A percentile compares a stretch with the other conserved stretches of the same genome.
These are phyloP conservation scores for Orussus abietinus DNA, from an alignment of 1,140 invertebrate species.

Conservation along the genomic window DNA sequence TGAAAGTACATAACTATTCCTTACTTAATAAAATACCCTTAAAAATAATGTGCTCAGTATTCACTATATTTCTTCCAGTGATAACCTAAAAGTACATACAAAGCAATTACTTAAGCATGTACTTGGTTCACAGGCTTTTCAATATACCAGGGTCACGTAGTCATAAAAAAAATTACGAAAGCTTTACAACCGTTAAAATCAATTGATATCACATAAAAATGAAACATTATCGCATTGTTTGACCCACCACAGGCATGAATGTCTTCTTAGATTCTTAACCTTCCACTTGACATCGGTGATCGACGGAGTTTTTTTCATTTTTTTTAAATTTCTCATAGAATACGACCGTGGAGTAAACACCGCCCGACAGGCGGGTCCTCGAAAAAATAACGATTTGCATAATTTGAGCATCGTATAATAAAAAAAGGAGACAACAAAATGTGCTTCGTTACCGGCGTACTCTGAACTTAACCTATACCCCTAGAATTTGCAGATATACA, in stretches of 20 bases:
- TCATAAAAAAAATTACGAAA: too few species aligned
- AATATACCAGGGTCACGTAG: too few species aligned
- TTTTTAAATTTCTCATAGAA: not conserved
- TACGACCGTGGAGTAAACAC: not conserved
- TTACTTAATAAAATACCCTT: not conserved
- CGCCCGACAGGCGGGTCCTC: not conserved
- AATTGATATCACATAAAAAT: too few species aligned
- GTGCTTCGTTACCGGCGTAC: too few species aligned
- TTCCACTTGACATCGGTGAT: conserved; percentile 3
- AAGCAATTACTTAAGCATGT: not conserved
- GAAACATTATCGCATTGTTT: too few species aligned
- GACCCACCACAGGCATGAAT: conserved; percentile 5
- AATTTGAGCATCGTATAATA: not conserved
- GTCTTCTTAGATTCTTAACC: conserved; percentile 1
- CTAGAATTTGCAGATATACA: too few species aligned
- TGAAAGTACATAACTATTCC: not conserved
- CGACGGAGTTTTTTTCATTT: not conserved
- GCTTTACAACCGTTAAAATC: too few species aligned
- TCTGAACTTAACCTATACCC: too few species aligned
- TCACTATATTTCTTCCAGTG: not conserved
- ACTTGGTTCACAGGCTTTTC: too few species aligned
- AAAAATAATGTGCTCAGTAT: not conserved
- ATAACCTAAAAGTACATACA: not conserved
- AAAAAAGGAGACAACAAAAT: too few species aligned
- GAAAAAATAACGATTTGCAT: not conserved